Percentiles rank a stretch among this genome's conserved stretches.
Evolutionary conservation across 2,113 vertebrate genomes (phyloP).

Genomic region (Tauraco erythrolophus): DNA sequence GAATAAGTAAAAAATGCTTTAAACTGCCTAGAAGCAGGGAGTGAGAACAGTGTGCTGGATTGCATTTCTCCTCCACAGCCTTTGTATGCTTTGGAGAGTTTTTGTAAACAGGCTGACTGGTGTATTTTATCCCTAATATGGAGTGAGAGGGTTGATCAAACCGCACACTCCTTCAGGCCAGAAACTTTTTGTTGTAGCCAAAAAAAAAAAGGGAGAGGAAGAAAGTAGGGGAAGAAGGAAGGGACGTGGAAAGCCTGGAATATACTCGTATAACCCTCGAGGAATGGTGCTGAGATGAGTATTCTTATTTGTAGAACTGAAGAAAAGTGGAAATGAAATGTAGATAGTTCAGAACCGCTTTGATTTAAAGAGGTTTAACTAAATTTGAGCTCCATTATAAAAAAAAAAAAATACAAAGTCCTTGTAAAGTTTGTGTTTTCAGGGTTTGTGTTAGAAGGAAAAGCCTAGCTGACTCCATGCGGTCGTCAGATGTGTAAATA

Average conservation of each 20-base stretch:
- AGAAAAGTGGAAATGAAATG: conserved; percentile 37
- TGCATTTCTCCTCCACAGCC: conserved; percentile 54
- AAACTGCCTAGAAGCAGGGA: not conserved
- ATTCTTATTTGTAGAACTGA: conserved; percentile 1
- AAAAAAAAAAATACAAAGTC: not conserved
- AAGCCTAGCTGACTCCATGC: conserved; percentile 14
- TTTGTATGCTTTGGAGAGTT: conserved; percentile 59
- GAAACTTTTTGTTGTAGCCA: conserved; percentile 56
- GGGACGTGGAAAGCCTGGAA: not conserved
- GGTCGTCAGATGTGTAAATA: conserved; percentile 36
- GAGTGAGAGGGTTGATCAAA: conserved; percentile 16
- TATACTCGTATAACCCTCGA: not conserved
- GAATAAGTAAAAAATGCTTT: not conserved
- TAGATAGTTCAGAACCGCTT: not conserved
- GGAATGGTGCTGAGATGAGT: not conserved
- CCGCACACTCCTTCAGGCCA: conserved; percentile 39
- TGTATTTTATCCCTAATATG: conserved; percentile 51
- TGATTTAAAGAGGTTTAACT: conserved; percentile 26
- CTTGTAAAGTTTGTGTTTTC: not conserved
- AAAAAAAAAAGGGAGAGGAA: not conserved
- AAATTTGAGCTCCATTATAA: not conserved
- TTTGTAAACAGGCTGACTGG: conserved; percentile 54
- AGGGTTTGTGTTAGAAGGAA: not conserved
- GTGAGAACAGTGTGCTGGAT: conserved; percentile 25
- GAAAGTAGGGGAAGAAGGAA: not conserved